phyloP scores from a whole-genome alignment of 2,797 vertebrate species.

The Protonibea diacanthus region DNA sequence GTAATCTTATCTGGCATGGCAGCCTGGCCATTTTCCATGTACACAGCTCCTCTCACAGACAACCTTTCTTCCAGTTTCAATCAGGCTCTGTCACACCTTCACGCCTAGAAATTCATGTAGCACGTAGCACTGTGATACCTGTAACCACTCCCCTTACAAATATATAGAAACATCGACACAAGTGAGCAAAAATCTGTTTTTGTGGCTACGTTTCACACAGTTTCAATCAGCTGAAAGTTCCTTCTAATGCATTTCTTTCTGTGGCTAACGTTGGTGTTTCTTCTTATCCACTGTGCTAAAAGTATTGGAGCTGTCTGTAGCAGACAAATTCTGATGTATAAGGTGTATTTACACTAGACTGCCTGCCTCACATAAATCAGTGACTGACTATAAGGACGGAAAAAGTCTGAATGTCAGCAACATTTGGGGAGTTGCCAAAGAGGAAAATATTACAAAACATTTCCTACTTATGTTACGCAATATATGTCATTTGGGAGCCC shows the following conservation, averaged over 20 bases:
- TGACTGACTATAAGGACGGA: neutral
- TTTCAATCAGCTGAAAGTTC: neutral
- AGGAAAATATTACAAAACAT: conserved; percentile 1
- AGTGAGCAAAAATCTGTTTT: neutral
- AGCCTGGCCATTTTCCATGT: neutral
- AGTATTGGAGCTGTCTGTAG: neutral
- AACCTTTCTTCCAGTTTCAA: conserved; percentile 63
- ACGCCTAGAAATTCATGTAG: neutral
- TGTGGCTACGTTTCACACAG: neutral
- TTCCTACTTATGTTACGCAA: conserved; percentile 22
- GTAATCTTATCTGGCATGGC: conserved; percentile 6
- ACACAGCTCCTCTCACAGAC: neutral
- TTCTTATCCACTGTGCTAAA: neutral
- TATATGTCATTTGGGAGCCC: neutral
- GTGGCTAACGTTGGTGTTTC: neutral
- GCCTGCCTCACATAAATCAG: neutral
- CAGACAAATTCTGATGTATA: neutral
- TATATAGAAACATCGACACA: neutral
- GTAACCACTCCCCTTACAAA: no score
- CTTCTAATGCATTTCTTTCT: conserved; percentile 1
- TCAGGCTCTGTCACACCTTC: conserved; percentile 34
- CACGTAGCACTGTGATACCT: neutral
- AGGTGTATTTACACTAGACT: neutral
- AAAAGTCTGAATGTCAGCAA: neutral
- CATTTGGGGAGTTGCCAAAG: neutral